Evolutionary conservation across 2,113 vertebrate species (phyloP).

Genomic region (Elgaria multicarinata): DNA sequence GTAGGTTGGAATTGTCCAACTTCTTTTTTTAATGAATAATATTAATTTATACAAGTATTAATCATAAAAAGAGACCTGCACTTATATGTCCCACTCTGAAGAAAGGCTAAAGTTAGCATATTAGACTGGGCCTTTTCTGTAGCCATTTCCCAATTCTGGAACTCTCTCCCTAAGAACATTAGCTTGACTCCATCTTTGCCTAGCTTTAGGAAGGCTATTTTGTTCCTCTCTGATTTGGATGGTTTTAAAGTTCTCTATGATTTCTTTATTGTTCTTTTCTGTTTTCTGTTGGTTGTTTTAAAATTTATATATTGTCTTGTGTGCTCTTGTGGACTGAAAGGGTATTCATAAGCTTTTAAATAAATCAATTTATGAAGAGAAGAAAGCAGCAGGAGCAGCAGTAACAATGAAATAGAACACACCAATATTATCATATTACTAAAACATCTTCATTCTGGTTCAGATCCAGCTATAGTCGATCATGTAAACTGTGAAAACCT

Average conservation of each 20-base stretch:
- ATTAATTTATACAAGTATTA: not conserved
- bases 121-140: not conserved
- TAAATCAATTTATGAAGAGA: too few species aligned
- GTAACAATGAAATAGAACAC: not conserved
- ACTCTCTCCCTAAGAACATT: not conserved
- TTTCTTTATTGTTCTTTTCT: not conserved
- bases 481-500: too few species aligned
- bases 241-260: not conserved
- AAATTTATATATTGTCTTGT: too few species aligned
- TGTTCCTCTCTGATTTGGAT: too few species aligned
- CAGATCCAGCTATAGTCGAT: not conserved
- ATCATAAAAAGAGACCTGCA: not conserved
- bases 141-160: not conserved
- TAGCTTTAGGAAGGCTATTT: not conserved
- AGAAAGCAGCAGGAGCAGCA: not conserved
- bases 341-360: too few species aligned
- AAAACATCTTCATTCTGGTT: slow-evolving; percentile 55
- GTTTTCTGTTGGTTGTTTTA: too few species aligned
- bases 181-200: not conserved
- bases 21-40: not conserved
- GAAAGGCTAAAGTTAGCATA: not conserved
- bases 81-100: not conserved
- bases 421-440: slow-evolving; percentile 13
- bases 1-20: slow-evolving; percentile 56
- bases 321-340: too few species aligned